phyloP scores from a whole-genome alignment of 2,113 vertebrate genomes.

The Leucopternis melanops region DNA sequence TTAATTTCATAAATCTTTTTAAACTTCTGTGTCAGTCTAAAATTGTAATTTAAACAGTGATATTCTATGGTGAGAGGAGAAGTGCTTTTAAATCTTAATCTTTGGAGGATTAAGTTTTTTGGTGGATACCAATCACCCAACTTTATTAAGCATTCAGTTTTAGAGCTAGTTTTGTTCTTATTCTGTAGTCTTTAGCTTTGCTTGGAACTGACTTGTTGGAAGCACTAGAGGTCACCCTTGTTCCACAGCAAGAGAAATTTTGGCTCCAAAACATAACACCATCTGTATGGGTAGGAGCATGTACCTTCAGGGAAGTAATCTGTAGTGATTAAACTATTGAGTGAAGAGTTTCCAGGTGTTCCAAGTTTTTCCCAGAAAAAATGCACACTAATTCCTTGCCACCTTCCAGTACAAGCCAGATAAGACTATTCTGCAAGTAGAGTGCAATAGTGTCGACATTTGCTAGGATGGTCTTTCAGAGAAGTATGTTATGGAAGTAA shows the following conservation, averaged over 20 bases:
- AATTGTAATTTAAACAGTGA: not conserved
- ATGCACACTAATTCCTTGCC: not conserved
- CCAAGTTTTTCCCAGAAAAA: not conserved
- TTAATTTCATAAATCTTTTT: not conserved
- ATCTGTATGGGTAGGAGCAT: not conserved
- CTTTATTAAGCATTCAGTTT: not conserved
- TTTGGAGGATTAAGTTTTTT: not conserved
- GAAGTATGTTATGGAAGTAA: not conserved
- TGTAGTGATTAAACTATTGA: not conserved
- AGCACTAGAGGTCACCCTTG: slow-evolving; percentile 56
- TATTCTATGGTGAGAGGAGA: not conserved
- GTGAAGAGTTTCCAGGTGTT: slow-evolving; percentile 9
- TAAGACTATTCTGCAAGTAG: not conserved
- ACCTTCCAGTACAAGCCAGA: not conserved
- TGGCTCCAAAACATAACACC: not conserved
- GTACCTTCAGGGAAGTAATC: not conserved
- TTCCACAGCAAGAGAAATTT: not conserved
- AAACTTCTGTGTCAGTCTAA: not conserved
- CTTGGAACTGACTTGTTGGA: not conserved
- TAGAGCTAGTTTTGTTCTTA: not conserved
- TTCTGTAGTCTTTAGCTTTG: not conserved
- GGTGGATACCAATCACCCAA: not conserved
- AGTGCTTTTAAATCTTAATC: not conserved
- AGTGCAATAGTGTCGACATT: not conserved
- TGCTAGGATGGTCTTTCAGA: not conserved